Percentiles rank a stretch among this genome's conserved stretches.
These are phyloP conservation scores for Ophion ventricosus DNA, from an alignment of 2,888 invertebrate genomes.

Conservation along the genomic window DNA sequence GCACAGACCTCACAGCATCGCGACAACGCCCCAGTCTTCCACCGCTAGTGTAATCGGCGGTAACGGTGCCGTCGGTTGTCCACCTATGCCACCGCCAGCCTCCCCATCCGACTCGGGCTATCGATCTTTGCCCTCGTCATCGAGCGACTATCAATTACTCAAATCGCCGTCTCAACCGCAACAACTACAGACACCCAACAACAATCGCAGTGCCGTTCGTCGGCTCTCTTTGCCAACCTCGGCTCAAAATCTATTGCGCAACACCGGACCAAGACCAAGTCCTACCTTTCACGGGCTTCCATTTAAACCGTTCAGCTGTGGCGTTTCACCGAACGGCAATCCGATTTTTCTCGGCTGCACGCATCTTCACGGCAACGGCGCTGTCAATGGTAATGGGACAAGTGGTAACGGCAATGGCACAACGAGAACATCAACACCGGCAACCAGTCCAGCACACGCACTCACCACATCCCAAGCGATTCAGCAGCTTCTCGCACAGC, in stretches of 20 bases:
- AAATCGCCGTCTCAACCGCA: slow-evolving; percentile 81
- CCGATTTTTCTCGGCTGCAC: slow-evolving; percentile 84
- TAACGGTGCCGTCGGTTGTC: slow-evolving; percentile 34
- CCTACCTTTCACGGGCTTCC: slow-evolving; percentile 87
- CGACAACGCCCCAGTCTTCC: slow-evolving; percentile 76
- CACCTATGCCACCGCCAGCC: slow-evolving; percentile 77
- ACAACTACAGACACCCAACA: slow-evolving; percentile 80
- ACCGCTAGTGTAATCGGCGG: slow-evolving; percentile 72
- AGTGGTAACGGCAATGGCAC: slow-evolving; percentile 67
- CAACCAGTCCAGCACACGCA: slow-evolving; percentile 79
- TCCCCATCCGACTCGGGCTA: slow-evolving; percentile 84
- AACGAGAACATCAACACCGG: slow-evolving; percentile 78
- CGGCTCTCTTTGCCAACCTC: slow-evolving; percentile 85
- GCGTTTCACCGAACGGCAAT: slow-evolving; percentile 82
- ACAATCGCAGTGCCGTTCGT: slow-evolving; percentile 84
- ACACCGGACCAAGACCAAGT: slow-evolving; percentile 85
- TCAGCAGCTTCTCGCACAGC: slow-evolving; percentile 87
- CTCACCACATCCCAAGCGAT: slow-evolving; percentile 88
- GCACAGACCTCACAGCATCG: slow-evolving; percentile 81
- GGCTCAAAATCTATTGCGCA: slow-evolving; percentile 84
- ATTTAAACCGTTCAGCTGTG: slow-evolving; percentile 82
- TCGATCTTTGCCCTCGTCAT: slow-evolving; percentile 85
- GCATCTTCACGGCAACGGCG: slow-evolving; percentile 82
- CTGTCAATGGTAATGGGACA: slow-evolving; percentile 66
- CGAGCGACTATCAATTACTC: slow-evolving; percentile 87